Evolutionary conservation across 2,113 vertebrate species (phyloP).

Genomic region (Carassius gibelio): DNA sequence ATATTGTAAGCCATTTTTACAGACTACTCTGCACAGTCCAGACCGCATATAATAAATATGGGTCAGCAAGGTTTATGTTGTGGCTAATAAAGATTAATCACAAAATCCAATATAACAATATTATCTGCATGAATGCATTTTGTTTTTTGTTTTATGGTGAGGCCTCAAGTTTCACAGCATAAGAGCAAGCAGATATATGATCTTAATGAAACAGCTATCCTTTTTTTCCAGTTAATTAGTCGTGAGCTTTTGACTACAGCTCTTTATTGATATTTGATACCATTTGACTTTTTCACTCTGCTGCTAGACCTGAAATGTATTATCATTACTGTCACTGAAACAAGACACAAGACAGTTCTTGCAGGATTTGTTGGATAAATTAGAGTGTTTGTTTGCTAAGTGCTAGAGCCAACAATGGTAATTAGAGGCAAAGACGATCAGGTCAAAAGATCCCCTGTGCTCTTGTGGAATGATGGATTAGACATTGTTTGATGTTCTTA

Average conservation of each 20-base stretch:
- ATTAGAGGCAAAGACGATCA: constrained; percentile 22
- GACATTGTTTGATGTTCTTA: constrained; percentile 47
- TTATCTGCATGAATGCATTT: constrained; percentile 55
- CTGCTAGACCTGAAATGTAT: constrained; percentile 12
- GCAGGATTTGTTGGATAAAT: constrained; percentile 4
- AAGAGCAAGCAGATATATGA: constrained; percentile 35
- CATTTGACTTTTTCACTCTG: constrained; percentile 19
- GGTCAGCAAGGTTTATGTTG: constrained; percentile 64
- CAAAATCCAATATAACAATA: constrained; percentile 65
- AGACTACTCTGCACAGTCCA: neutral
- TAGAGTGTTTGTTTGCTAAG: neutral
- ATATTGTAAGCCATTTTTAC: neutral
- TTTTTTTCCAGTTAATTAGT: constrained; percentile 42
- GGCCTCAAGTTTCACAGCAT: neutral
- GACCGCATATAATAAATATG: constrained; percentile 54
- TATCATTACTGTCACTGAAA: constrained; percentile 20
- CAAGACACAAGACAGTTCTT: constrained; percentile 12
- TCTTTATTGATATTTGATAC: constrained; percentile 33
- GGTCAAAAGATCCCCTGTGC: constrained; percentile 43
- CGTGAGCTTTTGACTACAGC: constrained; percentile 28
- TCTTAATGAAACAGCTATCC: constrained; percentile 29
- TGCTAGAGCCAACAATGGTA: neutral
- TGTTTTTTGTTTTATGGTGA: constrained; percentile 47
- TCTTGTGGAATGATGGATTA: constrained; percentile 60
- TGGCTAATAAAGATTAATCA: constrained; percentile 66